These are phyloP conservation scores for Sorex araneus DNA, from an alignment of 2,113 vertebrate species.

Conservation along the genomic window DNA sequence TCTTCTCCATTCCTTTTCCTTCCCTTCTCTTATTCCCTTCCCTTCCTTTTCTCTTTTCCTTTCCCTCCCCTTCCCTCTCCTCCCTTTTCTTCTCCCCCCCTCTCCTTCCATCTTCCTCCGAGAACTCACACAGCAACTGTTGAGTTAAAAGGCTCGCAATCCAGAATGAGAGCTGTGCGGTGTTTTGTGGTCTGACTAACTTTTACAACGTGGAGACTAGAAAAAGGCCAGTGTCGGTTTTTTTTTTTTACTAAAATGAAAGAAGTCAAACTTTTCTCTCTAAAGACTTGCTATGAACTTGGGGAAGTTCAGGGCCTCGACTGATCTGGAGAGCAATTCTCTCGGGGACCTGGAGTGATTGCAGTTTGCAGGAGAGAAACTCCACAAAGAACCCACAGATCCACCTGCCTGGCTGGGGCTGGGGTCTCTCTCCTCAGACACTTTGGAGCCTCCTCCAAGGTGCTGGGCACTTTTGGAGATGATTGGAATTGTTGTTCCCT, in stretches of 20 bases:
- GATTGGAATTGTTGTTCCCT: background rate
- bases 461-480: background rate
- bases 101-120: too few relatives aligned
- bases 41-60: too few relatives aligned
- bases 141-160: background rate
- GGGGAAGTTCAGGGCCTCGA: background rate
- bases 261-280: background rate
- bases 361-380: background rate
- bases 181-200: background rate
- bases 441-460: background rate
- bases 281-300: background rate
- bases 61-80: too few relatives aligned
- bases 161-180: background rate
- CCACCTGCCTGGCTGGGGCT: background rate
- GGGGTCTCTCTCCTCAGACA: background rate
- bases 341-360: background rate
- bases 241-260: background rate
- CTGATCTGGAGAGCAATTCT: background rate
- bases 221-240: background rate
- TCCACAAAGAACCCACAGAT: background rate
- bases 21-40: too few relatives aligned
- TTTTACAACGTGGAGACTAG: background rate
- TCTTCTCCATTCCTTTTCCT: too few relatives aligned
- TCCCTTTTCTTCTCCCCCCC: too few relatives aligned
- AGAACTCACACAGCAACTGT: background rate